Conservation (phyloP, 2,113 vertebrate species). For the Anser cygnoides region DNA sequence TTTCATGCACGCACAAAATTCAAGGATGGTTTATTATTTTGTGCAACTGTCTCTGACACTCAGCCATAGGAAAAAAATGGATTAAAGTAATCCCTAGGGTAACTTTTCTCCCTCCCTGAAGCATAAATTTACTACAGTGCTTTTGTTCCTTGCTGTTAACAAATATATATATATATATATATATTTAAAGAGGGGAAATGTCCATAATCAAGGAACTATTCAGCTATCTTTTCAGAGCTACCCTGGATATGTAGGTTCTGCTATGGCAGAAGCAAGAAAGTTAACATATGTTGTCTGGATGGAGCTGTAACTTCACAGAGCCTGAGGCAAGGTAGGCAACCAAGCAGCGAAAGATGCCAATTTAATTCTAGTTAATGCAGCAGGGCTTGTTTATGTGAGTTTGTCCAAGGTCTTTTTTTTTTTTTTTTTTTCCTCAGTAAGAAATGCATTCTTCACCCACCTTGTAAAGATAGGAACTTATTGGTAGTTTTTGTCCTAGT, state of each 20-base stretch:
- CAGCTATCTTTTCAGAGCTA: background rate
- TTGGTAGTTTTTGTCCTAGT: background rate
- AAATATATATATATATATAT: too few species aligned
- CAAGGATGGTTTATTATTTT: background rate
- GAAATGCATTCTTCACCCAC: background rate
- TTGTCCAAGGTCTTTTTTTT: background rate
- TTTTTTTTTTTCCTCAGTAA: background rate
- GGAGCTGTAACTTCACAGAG: background rate
- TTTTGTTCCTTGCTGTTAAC: background rate
- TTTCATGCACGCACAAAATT: background rate
- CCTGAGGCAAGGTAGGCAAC: background rate
- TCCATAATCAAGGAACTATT: background rate
- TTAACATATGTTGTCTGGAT: background rate
- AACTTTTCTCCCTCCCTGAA: background rate
- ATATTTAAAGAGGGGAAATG: background rate
- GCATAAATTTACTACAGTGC: background rate
- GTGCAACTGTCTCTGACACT: background rate
- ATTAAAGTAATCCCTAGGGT: background rate
- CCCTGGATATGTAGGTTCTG: background rate
- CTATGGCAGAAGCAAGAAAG: background rate
- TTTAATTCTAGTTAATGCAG: background rate
- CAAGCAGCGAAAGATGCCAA: background rate
- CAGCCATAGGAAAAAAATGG: background rate
- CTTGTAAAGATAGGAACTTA: background rate
- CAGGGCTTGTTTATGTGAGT: fast-evolving